Conservation (phyloP, 2,797 vertebrate species). For the Anabas testudineus region DNA sequence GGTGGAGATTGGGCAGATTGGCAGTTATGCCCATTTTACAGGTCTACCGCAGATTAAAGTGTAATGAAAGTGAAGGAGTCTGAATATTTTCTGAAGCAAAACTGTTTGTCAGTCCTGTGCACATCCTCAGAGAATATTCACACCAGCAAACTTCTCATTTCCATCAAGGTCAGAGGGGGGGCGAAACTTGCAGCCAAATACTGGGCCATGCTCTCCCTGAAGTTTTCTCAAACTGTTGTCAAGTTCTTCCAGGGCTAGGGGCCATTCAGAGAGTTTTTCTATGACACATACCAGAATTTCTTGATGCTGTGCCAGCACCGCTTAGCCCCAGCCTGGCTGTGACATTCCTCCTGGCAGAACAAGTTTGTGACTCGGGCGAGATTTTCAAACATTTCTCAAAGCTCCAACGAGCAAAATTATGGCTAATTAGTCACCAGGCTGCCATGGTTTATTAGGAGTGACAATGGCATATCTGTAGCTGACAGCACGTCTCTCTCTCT, state of each 20-base stretch:
- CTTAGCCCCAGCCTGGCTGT: conserved; percentile 55
- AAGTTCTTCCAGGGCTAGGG: conserved; percentile 39
- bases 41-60: too few relatives aligned
- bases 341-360: conserved; percentile 70
- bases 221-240: conserved; percentile 51
- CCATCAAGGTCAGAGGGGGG: conserved; percentile 48
- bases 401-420: conserved; percentile 67
- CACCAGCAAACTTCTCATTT: conserved; percentile 14
- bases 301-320: conserved; percentile 60
- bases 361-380: conserved; percentile 50
- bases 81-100: too few relatives aligned
- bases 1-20: too few relatives aligned
- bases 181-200: conserved; percentile 15
- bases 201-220: conserved; percentile 13
- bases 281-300: conserved; percentile 51
- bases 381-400: conserved; percentile 63
- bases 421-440: conserved; percentile 73
- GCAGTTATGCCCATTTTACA: too few relatives aligned
- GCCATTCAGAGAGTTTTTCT: conserved; percentile 32
- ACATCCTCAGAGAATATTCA: conserved; percentile 6
- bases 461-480: conserved; percentile 57
- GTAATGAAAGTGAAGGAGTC: too few relatives aligned
- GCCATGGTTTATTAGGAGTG: conserved; percentile 66
- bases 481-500: conserved; percentile 48
- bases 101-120: neutral